Percentiles rank a stretch among this genome's conserved stretches.
phyloP scores from a whole-genome alignment of 2,888 invertebrate genomes.

The Drosophila putrida region DNA sequence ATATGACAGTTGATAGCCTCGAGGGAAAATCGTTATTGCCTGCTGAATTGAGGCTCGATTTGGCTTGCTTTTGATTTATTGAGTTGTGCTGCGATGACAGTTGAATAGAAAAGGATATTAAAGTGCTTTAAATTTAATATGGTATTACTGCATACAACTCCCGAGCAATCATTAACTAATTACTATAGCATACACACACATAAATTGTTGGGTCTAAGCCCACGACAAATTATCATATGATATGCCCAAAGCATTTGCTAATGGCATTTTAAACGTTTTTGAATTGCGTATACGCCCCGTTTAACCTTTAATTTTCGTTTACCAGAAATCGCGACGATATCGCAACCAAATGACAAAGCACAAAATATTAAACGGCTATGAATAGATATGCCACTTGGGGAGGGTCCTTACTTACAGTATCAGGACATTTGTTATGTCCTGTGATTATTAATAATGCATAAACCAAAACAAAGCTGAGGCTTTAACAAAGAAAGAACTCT shows the following conservation, averaged over 20 bases:
- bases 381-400: background rate
- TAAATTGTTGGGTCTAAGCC: conserved; percentile 13
- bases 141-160: conserved; percentile 5
- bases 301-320: conserved; percentile 44
- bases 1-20: conserved; percentile 54
- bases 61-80: conserved; percentile 51
- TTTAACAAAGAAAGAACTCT: conserved; percentile 1
- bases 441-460: conserved; percentile 38
- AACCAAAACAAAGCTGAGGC: background rate
- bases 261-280: conserved; percentile 79
- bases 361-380: background rate
- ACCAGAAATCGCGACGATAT: conserved; percentile 24
- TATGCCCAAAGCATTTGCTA: conserved; percentile 64
- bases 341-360: conserved; percentile 12
- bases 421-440: conserved; percentile 23
- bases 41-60: conserved; percentile 17
- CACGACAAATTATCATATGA: conserved; percentile 57
- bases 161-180: conserved; percentile 57
- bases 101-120: conserved; percentile 8
- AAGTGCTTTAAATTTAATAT: conserved; percentile 32
- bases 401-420: background rate
- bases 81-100: conserved; percentile 35
- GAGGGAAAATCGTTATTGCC: conserved; percentile 29
- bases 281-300: conserved; percentile 75
- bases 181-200: conserved; percentile 23